Conservation (phyloP, 2,797 vertebrate genomes). For the Halcyon smyrnensis region DNA sequence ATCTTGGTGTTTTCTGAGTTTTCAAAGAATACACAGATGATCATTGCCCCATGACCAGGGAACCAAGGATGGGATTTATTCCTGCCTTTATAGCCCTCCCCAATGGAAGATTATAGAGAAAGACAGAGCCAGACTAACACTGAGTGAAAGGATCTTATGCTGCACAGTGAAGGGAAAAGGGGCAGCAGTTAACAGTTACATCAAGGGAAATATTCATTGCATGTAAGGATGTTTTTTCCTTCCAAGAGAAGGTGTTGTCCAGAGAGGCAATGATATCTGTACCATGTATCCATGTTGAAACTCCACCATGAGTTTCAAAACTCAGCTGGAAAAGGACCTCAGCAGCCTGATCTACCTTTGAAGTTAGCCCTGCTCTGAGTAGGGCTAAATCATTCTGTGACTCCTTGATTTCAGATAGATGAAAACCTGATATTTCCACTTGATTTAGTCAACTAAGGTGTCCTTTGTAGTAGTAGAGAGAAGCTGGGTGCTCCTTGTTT, state of each 20-base stretch:
- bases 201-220: neutral
- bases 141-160: neutral
- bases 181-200: neutral
- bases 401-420: neutral
- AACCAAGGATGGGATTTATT: neutral
- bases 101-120: neutral
- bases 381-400: neutral
- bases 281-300: neutral
- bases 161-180: neutral
- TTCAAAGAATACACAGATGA: neutral
- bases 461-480: neutral
- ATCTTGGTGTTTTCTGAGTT: neutral
- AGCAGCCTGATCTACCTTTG: neutral
- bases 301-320: neutral
- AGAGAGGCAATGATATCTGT: neutral
- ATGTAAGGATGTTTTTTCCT: neutral
- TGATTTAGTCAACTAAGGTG: neutral
- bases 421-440: neutral
- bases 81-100: neutral
- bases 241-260: neutral
- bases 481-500: neutral
- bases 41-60: accelerated
- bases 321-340: neutral
- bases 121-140: neutral
- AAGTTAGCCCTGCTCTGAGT: neutral